Evolutionary conservation across 2,888 invertebrate genomes (phyloP).

Genomic region (Horisme vitalbata): DNA sequence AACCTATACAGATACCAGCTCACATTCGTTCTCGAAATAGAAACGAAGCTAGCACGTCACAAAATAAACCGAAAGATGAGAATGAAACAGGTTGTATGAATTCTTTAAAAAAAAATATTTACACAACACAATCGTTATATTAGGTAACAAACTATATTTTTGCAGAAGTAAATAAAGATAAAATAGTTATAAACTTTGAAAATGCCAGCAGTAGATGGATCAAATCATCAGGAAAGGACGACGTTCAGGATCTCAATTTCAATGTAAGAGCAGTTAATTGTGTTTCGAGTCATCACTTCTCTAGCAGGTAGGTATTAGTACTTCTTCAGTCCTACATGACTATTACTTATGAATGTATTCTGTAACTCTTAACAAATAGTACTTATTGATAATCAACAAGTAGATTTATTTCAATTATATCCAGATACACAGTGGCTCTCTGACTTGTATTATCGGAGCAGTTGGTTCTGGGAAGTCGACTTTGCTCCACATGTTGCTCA

Average conservation of each 20-base stretch:
- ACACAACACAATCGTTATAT: too few relatives aligned
- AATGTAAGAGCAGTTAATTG: constrained; percentile 47
- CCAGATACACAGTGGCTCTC: constrained; percentile 59
- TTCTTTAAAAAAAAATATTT: too few relatives aligned
- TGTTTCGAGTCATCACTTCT: too few relatives aligned
- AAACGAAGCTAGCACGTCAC: constrained; percentile 51
- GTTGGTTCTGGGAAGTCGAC: constrained; percentile 85
- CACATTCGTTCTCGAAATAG: constrained; percentile 1
- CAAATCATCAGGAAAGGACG: constrained; percentile 62
- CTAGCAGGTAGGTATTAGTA: too few relatives aligned
- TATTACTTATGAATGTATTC: too few relatives aligned
- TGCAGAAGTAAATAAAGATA: constrained; percentile 42
- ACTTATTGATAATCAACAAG: not conserved
- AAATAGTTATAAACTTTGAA: constrained; percentile 59
- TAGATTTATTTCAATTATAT: constrained; percentile 2
- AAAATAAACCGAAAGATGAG: constrained; percentile 38
- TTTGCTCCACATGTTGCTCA: constrained; percentile 86
- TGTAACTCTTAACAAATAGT: too few relatives aligned
- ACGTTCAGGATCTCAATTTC: constrained; percentile 71
- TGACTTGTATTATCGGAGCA: constrained; percentile 85
- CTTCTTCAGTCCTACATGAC: too few relatives aligned
- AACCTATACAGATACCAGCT: constrained; percentile 15
- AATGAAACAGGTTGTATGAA: constrained; percentile 39
- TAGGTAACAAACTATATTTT: not conserved
- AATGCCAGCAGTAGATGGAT: constrained; percentile 79